These are phyloP conservation scores for Elanoides forficatus DNA, from an alignment of 2,113 vertebrate species.

Conservation along the genomic window DNA sequence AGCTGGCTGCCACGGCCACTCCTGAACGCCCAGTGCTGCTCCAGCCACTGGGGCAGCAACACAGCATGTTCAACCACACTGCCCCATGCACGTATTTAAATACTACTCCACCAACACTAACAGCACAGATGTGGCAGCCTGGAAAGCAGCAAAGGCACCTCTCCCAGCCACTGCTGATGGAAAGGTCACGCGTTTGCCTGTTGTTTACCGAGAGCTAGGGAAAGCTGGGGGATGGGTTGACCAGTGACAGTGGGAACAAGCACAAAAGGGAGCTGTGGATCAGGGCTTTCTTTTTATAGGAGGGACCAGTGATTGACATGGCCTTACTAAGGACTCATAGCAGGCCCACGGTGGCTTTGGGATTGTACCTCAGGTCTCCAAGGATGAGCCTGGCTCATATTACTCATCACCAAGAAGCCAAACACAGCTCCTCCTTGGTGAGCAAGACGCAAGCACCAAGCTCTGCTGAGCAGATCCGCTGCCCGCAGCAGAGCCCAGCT, in stretches of 20 bases:
- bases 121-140: not conserved
- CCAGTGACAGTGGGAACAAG: not conserved
- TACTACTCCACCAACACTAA: accelerated
- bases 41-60: not conserved
- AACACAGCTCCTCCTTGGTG: not conserved
- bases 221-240: not conserved
- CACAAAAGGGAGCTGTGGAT: not conserved
- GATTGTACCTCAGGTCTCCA: not conserved
- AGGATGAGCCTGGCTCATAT: not conserved
- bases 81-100: accelerated
- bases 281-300: not conserved
- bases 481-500: not conserved
- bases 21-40: accelerated
- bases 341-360: not conserved
- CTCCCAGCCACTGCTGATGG: not conserved
- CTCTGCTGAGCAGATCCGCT: not conserved
- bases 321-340: not conserved
- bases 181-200: not conserved
- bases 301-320: not conserved
- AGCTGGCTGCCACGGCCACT: not conserved
- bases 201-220: accelerated
- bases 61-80: accelerated
- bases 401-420: not conserved
- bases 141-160: not conserved
- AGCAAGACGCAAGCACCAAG: not conserved